Conservation (phyloP, 2,888 invertebrate genomes). For the Creontiades dilutus region DNA sequence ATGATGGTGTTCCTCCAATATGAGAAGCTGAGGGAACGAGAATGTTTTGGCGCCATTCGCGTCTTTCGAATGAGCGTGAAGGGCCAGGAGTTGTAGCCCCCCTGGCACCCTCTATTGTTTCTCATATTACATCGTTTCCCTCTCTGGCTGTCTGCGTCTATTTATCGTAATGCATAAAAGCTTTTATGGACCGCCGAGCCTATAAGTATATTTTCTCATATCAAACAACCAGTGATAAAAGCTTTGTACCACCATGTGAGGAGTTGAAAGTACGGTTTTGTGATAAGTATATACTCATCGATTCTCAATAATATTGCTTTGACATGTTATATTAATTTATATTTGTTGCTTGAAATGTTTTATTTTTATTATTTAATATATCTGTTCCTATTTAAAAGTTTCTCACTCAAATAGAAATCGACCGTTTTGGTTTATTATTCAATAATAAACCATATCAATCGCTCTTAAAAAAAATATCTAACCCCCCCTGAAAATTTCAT, state of each 20-base stretch:
- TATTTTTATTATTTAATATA: no score
- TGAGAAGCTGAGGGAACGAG: not conserved
- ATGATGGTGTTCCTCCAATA: not conserved
- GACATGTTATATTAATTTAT: no score
- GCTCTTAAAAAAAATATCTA: no score
- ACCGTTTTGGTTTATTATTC: no score
- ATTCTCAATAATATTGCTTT: no score
- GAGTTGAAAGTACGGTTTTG: not conserved
- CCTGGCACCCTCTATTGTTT: constrained; percentile 25
- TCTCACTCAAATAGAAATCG: no score
- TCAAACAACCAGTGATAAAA: not conserved
- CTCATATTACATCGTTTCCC: constrained; percentile 62
- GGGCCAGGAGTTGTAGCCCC: not conserved
- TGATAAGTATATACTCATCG: no score
- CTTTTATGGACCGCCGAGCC: constrained; percentile 39
- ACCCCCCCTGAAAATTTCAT: no score
- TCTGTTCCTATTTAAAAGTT: no score
- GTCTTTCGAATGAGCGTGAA: not conserved
- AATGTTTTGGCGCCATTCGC: constrained; percentile 20
- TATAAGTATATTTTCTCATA: constrained; percentile 23
- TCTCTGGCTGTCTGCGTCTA: constrained; percentile 31
- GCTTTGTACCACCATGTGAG: not conserved
- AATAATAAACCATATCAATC: no score
- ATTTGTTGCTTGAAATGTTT: no score
- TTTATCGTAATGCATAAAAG: constrained; percentile 58